A percentile compares a stretch with the other conserved stretches of the same genome.
phyloP scores from a whole-genome alignment of 2,113 vertebrate genomes.

The Aythya baeri region DNA sequence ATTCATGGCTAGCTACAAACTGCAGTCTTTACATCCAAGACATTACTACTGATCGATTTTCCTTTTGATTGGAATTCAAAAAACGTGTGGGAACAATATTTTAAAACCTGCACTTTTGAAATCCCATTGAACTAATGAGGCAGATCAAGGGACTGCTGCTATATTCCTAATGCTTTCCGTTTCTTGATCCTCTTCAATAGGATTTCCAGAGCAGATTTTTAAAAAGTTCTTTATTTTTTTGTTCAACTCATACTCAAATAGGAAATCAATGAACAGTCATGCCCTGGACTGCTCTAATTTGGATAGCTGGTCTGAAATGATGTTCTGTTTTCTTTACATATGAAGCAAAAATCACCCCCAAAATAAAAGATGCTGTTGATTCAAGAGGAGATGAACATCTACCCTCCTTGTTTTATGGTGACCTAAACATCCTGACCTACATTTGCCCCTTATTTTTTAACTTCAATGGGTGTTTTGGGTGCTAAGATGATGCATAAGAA shows the following conservation, averaged over 20 bases:
- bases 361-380: not conserved
- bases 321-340: not conserved
- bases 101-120: conserved; percentile 42
- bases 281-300: conserved; percentile 22
- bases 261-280: conserved; percentile 32
- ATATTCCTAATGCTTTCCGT: not conserved
- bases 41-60: conserved; percentile 29
- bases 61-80: conserved; percentile 53
- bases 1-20: conserved; percentile 51
- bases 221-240: not conserved
- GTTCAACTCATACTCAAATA: conserved; percentile 36
- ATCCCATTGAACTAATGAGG: conserved; percentile 53
- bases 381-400: not conserved
- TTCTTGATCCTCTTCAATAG: conserved; percentile 3
- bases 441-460: not conserved
- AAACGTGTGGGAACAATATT: conserved; percentile 43
- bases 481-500: not conserved
- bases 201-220: conserved; percentile 16
- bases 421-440: not conserved
- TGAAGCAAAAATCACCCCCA: not conserved
- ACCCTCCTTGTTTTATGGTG: not conserved
- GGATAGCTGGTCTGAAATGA: not conserved
- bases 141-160: not conserved
- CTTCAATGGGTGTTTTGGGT: not conserved
- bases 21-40: conserved; percentile 6